Base-by-base conservation (phyloP, 2,888 invertebrate species). In the Steinernema carpocapsae region DNA sequence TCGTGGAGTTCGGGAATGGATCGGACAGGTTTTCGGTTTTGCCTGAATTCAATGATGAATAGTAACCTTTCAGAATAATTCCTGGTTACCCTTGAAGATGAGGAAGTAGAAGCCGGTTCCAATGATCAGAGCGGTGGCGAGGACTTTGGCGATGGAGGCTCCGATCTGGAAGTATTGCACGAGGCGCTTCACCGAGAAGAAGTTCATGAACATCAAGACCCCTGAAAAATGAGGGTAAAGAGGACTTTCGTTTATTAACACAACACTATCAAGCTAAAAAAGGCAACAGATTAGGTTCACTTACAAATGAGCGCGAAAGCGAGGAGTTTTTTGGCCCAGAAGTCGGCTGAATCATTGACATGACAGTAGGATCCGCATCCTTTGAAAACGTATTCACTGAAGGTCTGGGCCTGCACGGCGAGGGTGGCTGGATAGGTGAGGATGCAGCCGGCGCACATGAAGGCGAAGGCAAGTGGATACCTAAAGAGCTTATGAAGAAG, bases 381-480 rank as follows among this genome's bases (percentile, higher is more conserved):
- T 76, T 78, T 78, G 73, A 86, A 80, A n/a, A 85, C 77, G 72
- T 86, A 86, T 78, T 85, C 84, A 22, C 81, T 78, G 76, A 86
- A 86, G 0, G 87, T 86, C 42, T 83, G 79, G 1, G 84, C 83
- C 74, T 86, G 85, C 29, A 86, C 80, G 19, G 87, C 86, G 14
- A 85, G 72, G 10, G 85, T 87, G 10, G 83, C 83, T 14, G 86
- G 86, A 76, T 84, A 86, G 73, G 81, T 84, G 52, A 86, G 79
- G 29, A 83, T 80, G 75, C 84, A 86, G n/a, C 85, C 85, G 70
- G 81, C 80, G 46, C 78, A 82, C 86, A 86, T 86, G 75, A 86
- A 86, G 48, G 83, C 79, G 52, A 86, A 86, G 19, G 86, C 86
- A n/a, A 84, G 74, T n/a, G 86, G 81, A 72, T 83, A 83, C 84